A percentile compares a stretch with the other conserved stretches of the same genome.
Conservation (phyloP, 2,113 vertebrate species). For the Gymnogyps californianus region DNA sequence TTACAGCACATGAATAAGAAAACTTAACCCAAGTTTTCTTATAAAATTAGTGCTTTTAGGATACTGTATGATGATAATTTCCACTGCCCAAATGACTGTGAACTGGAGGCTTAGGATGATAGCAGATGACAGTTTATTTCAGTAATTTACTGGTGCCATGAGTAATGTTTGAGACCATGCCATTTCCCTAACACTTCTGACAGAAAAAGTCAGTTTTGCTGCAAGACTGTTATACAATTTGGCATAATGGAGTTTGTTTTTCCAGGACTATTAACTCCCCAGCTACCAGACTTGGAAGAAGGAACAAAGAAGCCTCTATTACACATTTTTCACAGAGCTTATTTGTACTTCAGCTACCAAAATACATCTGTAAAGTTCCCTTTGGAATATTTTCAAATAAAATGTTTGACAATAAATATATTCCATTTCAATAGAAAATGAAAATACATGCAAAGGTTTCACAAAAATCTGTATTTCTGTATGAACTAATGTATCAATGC, state of each 20-base stretch:
- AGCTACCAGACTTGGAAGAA: not conserved
- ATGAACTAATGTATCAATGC: not conserved
- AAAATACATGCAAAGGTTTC: not conserved
- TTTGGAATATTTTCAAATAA: not conserved
- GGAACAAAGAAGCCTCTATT: not conserved
- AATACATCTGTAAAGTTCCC: not conserved
- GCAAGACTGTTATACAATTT: not conserved
- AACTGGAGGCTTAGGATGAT: not conserved
- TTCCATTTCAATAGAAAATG: not conserved
- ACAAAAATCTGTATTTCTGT: not conserved
- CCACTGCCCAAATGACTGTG: not conserved
- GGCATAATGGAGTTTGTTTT: not conserved
- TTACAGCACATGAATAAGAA: not conserved
- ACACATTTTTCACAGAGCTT: not conserved
- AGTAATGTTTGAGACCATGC: not conserved
- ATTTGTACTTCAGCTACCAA: not conserved
- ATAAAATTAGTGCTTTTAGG: not conserved
- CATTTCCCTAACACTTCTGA: not conserved
- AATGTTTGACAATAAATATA: not conserved
- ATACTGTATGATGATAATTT: not conserved
- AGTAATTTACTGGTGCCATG: not conserved
- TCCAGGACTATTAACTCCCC: not conserved
- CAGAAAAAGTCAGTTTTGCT: not conserved
- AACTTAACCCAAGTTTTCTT: not conserved
- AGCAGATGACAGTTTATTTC: not conserved